Evolutionary conservation across 2,797 vertebrate genomes (phyloP).

Genomic region (Linurgus olivaceus): DNA sequence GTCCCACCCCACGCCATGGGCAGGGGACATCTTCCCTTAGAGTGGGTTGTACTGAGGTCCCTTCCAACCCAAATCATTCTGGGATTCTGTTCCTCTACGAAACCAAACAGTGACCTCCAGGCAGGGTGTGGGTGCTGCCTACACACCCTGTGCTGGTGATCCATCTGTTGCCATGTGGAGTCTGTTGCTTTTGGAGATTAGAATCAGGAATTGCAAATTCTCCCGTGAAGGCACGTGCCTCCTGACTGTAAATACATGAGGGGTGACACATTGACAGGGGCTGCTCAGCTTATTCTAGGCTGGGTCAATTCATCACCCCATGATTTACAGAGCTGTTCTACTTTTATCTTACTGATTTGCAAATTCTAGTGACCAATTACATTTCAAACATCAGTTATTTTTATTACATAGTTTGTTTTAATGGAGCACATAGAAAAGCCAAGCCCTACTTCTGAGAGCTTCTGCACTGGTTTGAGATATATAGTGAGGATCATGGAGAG

Average conservation of each 20-base stretch:
- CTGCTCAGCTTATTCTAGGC: not conserved
- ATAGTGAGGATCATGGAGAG: not conserved
- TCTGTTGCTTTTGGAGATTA: not conserved
- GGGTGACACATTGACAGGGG: slow-evolving; percentile 2
- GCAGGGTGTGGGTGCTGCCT: not conserved
- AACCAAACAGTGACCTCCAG: not conserved
- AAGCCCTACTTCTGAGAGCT: not conserved
- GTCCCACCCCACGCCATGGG: not conserved
- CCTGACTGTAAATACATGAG: not conserved
- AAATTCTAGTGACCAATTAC: slow-evolving; percentile 57
- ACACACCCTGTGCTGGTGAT: not conserved
- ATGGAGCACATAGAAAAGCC: not conserved
- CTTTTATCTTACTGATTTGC: slow-evolving; percentile 56
- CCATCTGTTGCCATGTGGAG: not conserved
- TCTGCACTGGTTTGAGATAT: not conserved
- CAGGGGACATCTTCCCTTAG: not conserved
- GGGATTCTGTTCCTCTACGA: not conserved
- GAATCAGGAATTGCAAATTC: slow-evolving; percentile 9
- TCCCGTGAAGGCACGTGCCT: not conserved
- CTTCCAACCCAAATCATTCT: not conserved
- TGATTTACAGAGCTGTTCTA: slow-evolving; percentile 41
- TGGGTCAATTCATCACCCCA: not conserved
- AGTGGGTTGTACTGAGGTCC: not conserved
- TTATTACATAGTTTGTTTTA: slow-evolving; percentile 49
- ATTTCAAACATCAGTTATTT: slow-evolving; percentile 60